Base-by-base conservation (phyloP, 35 echinoderm and acorn worm genomes). In the Heliocidaris erythrogramma region DNA sequence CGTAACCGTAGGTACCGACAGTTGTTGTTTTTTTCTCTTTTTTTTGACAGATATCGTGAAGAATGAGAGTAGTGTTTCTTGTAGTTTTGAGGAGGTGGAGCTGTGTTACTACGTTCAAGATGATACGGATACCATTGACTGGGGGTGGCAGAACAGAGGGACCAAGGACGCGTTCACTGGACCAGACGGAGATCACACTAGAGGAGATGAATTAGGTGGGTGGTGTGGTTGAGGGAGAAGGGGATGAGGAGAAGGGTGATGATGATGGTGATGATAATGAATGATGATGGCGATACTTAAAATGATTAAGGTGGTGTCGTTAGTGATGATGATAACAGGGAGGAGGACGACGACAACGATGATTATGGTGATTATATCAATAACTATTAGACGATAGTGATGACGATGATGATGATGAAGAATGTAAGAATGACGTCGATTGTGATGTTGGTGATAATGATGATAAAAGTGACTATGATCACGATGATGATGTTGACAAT, bases 81-180 rank as follows among this genome's bases (percentile, higher is more conserved):
- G 97, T 69, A 88, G 95, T 35, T 98, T 98, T 94, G 97, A 98
- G 60, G 96, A 97, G 48, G 49, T n/a, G 13, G 97, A 98, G 59
- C 48, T 98, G 17, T 98, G 97, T 32, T 97, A 97, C 86, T 98
- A 97, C 52, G 65, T 31, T 29, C 97, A 98, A 94, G 97, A 98
- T 48, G 5, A 71, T 11, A 94, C 95, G 18, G 97, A 98, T 48
- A 95, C 96, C 48, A 59, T 93, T 59, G 95, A 98, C 48, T 98
- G 97, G 97, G 91, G 85, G 4, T 98, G 97, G 97, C 84, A 94
- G 42, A 98, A 98, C 88, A 31, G 92, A 11, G 97, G 87, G 2
- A 92, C 91, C 16, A 13, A 32, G 18, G 91, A 92, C 0, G 29
- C 17, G 0, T 95, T 27, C 56, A 97, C 95, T 65, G 98, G 98